Conservation (phyloP, 2,113 vertebrate genomes). For the Nothocercus nigrocapillus region DNA sequence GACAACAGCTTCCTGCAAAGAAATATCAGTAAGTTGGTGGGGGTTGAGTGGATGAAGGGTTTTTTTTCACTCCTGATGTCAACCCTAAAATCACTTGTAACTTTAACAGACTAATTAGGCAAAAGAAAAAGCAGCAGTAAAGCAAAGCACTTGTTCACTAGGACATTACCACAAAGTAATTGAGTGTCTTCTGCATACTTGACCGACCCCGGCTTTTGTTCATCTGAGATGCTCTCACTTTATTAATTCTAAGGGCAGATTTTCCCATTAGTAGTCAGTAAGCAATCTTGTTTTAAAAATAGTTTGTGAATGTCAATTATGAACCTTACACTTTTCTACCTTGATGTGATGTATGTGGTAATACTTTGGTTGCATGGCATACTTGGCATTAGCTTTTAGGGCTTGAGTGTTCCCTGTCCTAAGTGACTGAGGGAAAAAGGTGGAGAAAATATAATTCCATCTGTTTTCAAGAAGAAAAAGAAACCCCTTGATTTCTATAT, state of each 20-base stretch:
- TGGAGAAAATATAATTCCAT: background rate
- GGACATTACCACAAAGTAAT: background rate
- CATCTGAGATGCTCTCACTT: background rate
- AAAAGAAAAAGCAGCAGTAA: background rate
- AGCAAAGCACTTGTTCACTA: background rate
- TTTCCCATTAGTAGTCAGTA: background rate
- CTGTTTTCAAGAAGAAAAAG: background rate
- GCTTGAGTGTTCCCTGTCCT: background rate
- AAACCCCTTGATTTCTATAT: background rate
- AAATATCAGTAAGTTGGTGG: background rate
- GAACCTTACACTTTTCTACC: background rate
- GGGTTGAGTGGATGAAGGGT: background rate
- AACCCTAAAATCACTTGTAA: background rate
- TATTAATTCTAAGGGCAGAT: background rate
- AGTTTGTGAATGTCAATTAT: background rate
- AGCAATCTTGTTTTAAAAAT: background rate
- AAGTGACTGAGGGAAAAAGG: background rate
- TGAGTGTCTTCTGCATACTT: background rate
- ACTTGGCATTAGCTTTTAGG: background rate
- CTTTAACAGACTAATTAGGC: background rate
- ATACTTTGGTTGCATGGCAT: background rate
- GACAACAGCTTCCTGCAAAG: background rate
- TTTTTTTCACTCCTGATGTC: background rate
- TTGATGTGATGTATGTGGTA: background rate
- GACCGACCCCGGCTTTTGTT: background rate